A percentile compares a stretch with the other conserved stretches of the same genome.
Evolutionary conservation across 1,140 invertebrate species (phyloP).

Genomic region (Spodoptera litura): DNA sequence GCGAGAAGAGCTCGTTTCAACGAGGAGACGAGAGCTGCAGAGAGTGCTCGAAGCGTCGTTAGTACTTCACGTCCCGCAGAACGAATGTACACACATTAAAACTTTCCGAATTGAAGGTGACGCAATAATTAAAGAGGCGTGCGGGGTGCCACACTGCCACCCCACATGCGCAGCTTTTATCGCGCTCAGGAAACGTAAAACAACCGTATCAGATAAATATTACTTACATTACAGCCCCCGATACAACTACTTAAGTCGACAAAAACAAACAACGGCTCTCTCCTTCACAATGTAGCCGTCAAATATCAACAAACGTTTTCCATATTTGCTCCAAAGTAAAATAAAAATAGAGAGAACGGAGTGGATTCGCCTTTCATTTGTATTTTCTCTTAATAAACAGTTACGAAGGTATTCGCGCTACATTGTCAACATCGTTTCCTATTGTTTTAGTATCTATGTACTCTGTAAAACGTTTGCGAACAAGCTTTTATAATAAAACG

Average conservation of each 20-base stretch:
- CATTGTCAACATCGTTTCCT: conserved; percentile 59
- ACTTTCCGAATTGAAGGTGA: conserved; percentile 77
- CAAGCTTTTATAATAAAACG: conserved; percentile 67
- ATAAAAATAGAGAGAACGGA: conserved; percentile 25
- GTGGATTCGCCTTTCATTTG: conserved; percentile 48
- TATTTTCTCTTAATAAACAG: conserved; percentile 58
- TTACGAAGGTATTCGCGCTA: conserved; percentile 60
- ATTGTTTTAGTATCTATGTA: conserved; percentile 63
- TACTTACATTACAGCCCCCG: conserved; percentile 15
- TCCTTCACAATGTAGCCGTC: not conserved
- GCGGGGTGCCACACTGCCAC: conserved; percentile 55
- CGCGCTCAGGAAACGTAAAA: conserved; percentile 39
- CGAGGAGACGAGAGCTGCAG: conserved; percentile 65
- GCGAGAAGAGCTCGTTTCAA: conserved; percentile 70
- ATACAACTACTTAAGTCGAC: conserved; percentile 8
- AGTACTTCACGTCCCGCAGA: conserved; percentile 67
- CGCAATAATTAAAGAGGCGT: conserved; percentile 69
- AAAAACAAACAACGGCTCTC: not conserved
- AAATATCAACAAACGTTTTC: conserved; percentile 16
- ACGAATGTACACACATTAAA: conserved; percentile 82
- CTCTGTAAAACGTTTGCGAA: conserved; percentile 60
- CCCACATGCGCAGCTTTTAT: conserved; percentile 53
- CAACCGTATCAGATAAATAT: conserved; percentile 32
- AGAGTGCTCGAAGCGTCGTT: conserved; percentile 74
- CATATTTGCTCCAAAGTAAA: conserved; percentile 38